Evolutionary conservation across 2,888 invertebrate genomes (phyloP).

Genomic region (Antheraea yamamai): DNA sequence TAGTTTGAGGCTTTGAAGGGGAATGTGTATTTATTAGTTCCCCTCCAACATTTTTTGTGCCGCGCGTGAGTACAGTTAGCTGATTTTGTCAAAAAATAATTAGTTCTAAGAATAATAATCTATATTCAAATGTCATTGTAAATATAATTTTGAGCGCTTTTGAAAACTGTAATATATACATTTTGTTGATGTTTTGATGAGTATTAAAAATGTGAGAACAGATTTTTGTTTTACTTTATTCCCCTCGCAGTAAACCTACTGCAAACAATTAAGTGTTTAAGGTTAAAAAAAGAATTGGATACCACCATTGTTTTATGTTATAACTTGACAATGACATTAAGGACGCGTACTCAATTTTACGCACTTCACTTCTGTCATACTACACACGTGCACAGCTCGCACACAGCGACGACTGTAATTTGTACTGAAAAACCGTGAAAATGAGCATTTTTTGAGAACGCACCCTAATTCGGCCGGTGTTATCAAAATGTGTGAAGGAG

Average conservation of each 20-base stretch:
- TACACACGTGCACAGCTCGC: too few relatives aligned
- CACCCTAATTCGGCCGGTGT: too few relatives aligned
- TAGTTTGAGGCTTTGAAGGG: neutral
- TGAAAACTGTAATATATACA: constrained; percentile 40
- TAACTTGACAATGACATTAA: too few relatives aligned
- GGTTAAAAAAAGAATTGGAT: too few relatives aligned
- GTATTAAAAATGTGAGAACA: constrained; percentile 65
- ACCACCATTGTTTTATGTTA: too few relatives aligned
- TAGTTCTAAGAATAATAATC: neutral
- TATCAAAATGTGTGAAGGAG: too few relatives aligned
- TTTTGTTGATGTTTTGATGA: constrained; percentile 57
- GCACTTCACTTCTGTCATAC: too few relatives aligned
- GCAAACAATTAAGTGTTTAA: too few relatives aligned
- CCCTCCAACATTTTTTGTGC: neutral
- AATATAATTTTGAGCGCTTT: constrained; percentile 50
- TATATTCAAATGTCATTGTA: constrained; percentile 39
- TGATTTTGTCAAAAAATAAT: neutral
- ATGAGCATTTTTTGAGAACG: too few relatives aligned
- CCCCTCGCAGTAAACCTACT: neutral
- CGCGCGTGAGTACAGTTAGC: neutral
- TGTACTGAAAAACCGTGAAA: too few relatives aligned
- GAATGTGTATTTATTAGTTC: neutral
- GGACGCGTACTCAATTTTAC: too few relatives aligned
- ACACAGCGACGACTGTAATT: too few relatives aligned
- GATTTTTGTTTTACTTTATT: constrained; percentile 41